A percentile compares a stretch with the other conserved stretches of the same genome.
Conservation (phyloP, 2,797 vertebrate genomes). For the Acrocephalus scirpaceus region DNA sequence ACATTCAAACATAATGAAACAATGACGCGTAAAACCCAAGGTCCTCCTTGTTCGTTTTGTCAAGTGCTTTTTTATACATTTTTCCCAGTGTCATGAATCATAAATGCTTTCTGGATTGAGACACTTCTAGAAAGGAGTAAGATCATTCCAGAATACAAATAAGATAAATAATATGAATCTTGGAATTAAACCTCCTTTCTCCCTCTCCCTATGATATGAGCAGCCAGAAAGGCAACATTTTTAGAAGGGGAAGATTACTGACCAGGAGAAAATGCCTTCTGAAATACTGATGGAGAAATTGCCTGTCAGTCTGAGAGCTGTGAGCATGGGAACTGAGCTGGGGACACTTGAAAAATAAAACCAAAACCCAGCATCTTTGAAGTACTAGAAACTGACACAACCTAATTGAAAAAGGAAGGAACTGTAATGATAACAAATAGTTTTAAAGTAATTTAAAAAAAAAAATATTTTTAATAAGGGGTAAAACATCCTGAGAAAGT, state of each 20-base stretch:
- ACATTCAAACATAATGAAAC: background rate
- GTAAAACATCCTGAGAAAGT: background rate
- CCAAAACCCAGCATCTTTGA: background rate
- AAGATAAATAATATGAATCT: background rate
- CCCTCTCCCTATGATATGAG: background rate
- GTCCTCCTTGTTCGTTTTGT: background rate
- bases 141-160: background rate
- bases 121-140: background rate
- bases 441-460: background rate
- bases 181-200: background rate
- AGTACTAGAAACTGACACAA: background rate
- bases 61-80: background rate
- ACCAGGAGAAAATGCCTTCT: background rate
- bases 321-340: background rate
- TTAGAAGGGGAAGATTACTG: background rate
- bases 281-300: background rate
- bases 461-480: background rate
- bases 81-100: background rate
- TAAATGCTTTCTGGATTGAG: background rate
- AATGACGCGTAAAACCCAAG: background rate
- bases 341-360: background rate
- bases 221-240: background rate
- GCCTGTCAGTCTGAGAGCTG: background rate
- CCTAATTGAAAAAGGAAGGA: background rate
- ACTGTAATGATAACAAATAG: rapidly evolving